Conservation (phyloP, 2,113 vertebrate genomes). For the Noturus placidus region DNA sequence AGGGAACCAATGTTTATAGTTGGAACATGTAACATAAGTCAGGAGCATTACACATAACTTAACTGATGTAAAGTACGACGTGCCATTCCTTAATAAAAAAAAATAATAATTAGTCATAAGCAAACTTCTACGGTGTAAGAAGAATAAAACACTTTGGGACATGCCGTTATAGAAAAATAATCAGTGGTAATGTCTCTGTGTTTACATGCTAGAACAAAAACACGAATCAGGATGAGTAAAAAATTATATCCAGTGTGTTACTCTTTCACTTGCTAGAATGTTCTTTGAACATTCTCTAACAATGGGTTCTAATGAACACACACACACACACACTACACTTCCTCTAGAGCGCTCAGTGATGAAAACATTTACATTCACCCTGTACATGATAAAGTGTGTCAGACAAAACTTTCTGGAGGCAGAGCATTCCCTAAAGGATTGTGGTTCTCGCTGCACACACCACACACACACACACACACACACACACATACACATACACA, state of each 20-base stretch:
- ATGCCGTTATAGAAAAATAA: background rate
- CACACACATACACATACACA: slow-evolving; percentile 8
- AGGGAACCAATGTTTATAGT: too few species aligned
- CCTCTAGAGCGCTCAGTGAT: background rate
- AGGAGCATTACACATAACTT: background rate
- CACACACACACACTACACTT: background rate
- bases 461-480: background rate
- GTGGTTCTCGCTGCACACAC: background rate
- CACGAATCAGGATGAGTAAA: background rate
- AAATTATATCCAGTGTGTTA: background rate
- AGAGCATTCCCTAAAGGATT: background rate
- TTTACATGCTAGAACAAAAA: background rate
- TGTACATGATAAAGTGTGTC: slow-evolving; percentile 21
- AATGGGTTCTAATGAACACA: background rate
- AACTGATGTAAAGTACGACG: background rate
- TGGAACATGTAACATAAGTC: too few species aligned
- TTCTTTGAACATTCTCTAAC: background rate
- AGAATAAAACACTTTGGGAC: background rate
- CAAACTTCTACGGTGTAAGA: background rate
- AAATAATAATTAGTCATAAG: too few species aligned
- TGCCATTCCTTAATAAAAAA: background rate
- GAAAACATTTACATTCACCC: background rate
- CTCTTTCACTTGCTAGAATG: background rate
- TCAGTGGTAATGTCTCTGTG: background rate
- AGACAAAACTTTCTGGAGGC: slow-evolving; percentile 2